Base-by-base conservation (phyloP, 2,888 invertebrate species). In the Tanaodytes sp. region DNA sequence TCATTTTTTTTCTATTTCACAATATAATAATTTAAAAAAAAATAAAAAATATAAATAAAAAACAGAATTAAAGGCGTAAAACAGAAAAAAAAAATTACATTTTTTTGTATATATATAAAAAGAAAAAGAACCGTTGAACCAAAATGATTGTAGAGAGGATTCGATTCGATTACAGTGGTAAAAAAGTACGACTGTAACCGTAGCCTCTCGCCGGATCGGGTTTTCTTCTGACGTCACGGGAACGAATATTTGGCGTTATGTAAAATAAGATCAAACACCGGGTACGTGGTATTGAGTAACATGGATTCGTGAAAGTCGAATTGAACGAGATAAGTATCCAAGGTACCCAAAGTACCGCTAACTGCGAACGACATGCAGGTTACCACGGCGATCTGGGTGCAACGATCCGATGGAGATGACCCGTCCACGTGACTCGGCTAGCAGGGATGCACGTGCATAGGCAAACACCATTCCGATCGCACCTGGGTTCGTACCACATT, bases 281-380 rank as follows among this genome's bases (percentile, higher is more conserved):
- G 18, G 33, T 36, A 33, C 39, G 39, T 36, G 37, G n/a, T 27
- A 62, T 59, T 54, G 51, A 58, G 59, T 59, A 67, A 65, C 49
- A 36, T 67, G 69, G 70, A 76, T 75, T 75, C 73, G 77, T 78
- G 78, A 79, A 77, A 79, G 77, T 75, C 73, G 71, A 76, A 71
- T 73, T 70, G 55, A 68, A 61, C 51, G 67, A 48, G 65, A 63
- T 68, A 63, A 58, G 59, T 63, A 63, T 71, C 58, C 62, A 63
- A 71, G 62, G 61, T 63, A 68, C 59, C 59, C 61, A 63, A 76
- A 75, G 73, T 83, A 83, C 82, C 82, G 82, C 82, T 82, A 83
- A 81, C 76, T 79, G 76, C 77, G 79, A 75, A 79, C 79, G 79
- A 81, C 80, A 81, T 80, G 80, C 80, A 80, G 79, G 78, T 79